Base-by-base conservation (phyloP, 2,888 invertebrate genomes). In the Branchellion lobata region DNA sequence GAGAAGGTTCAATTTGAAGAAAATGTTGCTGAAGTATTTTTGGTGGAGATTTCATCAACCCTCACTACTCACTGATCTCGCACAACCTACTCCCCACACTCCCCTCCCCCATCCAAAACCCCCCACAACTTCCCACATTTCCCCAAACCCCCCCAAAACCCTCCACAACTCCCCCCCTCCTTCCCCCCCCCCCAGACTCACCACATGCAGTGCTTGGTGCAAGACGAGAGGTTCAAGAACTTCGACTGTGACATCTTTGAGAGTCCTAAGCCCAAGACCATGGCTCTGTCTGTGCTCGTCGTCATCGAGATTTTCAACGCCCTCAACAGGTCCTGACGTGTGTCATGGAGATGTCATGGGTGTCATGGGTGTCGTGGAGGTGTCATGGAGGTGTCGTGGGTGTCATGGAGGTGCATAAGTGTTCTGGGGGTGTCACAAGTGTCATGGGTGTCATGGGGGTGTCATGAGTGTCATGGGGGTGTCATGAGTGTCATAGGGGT, bases 231-330 rank as follows among this genome's bases (percentile, higher is more conserved):
- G 31, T 99, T 98, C 90, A 92, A 92, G 89, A 98, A 96, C 84
- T 89, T 99, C 84, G 96, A 99, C 90, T 99, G 99, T 91, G 93
- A 92, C 89, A 92, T 99, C 88, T 99, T 99, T 91, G 92, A 91
- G 84, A 96, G 97, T 90, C 97, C 98, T 85, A 96, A 98, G 90
- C 97, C 99, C 83, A 99, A 98, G 96, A 98, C 99, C 84, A 98
- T 99, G 98, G 99, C 99, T 85, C 91, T 99, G 86, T 99, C 99
- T 82, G 98, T 99, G 85, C 92, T 99, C 86, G 99, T 99, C 86
- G 97, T 98, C 87, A 99, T 99, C 91, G 99, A 99, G 91, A 99
- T 99, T 99, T 92, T 99, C 90, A 99, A 99, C 91, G 99, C 99
- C 86, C 93, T 99, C 93, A 99, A 99, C 95, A 95, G 94, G 93